Evolutionary conservation across 1,140 invertebrate genomes (phyloP), one percentile per base, ranked within the genome.

Genomic region (Brachionus manjavacas): DNA sequence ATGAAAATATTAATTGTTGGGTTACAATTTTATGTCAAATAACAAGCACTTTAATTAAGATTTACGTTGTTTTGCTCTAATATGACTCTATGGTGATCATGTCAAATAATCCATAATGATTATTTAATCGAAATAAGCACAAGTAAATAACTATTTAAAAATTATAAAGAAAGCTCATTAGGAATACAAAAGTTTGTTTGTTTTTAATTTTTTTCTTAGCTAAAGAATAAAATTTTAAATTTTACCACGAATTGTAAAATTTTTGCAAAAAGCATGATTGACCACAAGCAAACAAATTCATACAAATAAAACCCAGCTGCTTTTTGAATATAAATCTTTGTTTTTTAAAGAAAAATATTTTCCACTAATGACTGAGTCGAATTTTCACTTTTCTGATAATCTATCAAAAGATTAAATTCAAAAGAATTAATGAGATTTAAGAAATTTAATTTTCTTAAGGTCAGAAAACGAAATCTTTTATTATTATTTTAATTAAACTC

Each of bases 1-100:
- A 72, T 39, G 68, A 72, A 72, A 72, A 41, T 72, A 72, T 72
- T 72, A 72, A 72, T 72, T 35, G 39, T 72, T 72, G 16, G 68
- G 68, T 9, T 41, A 20, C 11, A 72, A 72, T 41, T 72, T 23
- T 72, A 60, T 23, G 52, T 20, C 52, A 60, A 60, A 60, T 60
- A 20, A 60, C 8, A 60, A 60, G 16, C 52, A 60, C 52, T 60
- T 60, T 60, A 60, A 60, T 60, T 60, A 60, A 60, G 20, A 3
- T 23, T 60, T 60, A 9, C 52, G 52, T 20, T 60, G 20, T 16
- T 60, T 60, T 60, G 52, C 52, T 60, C 20, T 60, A 55, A 55
- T 55, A 20, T 60, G 3, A 60, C 52, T 60, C 20, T 60, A 20
- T 60, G 35, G 16, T 72, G 68, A 72, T 39, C 68, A 72, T 72